Base-by-base conservation (phyloP, 2,797 vertebrate species). In the Anguilla anguilla region DNA sequence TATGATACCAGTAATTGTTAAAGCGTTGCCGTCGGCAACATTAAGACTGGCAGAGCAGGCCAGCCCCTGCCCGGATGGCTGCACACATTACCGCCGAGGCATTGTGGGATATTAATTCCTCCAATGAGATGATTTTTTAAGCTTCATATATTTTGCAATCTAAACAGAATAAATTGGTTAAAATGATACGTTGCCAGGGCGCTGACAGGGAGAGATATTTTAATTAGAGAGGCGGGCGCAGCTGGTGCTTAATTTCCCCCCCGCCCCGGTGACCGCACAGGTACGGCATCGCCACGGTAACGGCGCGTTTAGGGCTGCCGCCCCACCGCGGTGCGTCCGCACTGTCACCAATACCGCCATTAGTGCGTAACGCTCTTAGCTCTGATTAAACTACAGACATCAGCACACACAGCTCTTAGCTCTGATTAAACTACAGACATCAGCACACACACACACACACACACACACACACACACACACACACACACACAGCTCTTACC, bases 61-160 rank as follows among this genome's bases (percentile, higher is more conserved):
- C 94, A 94, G 93, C 95, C 94, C 94, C 94, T 96, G 97, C 94
- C 96, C 96, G 97, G 96, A 96, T 97, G 97, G 97, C 92, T 96
- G 97, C 97, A 96, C 97, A 96, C 96, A 96, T 98, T 98, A 97
- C 96, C 90, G 92, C 96, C 93, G 95, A 94, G 92, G 96, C 96
- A 97, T 96, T 97, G 97, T 97, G 97, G 97, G 96, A 98, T 97
- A 99, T 99, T 98, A 99, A 98, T 98, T 98, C 96, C 96, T 97
- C 96, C 97, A 98, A 98, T 97, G 97, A 97, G 97, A 96, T 96
- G 89, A 96, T 98, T 97, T 97, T 95, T 98, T 98, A 97, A 97
- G 97, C 96, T 97, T 98, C 97, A 98, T 97, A 97, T 98, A 98
- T 98, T 97, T 97, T 96, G 97, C 96, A 98, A 97, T 97, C 96